A percentile compares a stretch with the other conserved stretches of the same genome.
Evolutionary conservation across 1,140 invertebrate genomes (phyloP).

Genomic region (Chrysomallon squamiferum): DNA sequence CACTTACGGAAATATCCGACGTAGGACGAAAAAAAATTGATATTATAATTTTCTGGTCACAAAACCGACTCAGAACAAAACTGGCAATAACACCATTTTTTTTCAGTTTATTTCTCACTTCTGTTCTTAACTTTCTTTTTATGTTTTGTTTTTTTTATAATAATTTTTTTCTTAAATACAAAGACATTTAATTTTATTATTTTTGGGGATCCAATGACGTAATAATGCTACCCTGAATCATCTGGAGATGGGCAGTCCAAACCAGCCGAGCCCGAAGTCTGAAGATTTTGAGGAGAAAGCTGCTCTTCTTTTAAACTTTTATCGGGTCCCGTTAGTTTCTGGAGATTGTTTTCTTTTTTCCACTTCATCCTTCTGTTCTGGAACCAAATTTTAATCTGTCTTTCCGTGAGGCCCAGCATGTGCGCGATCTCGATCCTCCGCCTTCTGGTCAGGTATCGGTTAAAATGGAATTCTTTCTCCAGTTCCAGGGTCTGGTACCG

Average conservation of each 20-base stretch:
- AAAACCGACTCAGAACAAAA: too few relatives aligned
- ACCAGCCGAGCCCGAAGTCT: not conserved
- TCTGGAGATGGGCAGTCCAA: not conserved
- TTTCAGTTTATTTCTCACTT: too few relatives aligned
- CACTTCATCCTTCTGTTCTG: constrained; percentile 99
- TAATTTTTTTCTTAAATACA: too few relatives aligned
- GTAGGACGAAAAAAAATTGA: too few relatives aligned
- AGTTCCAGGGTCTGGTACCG: constrained; percentile 60
- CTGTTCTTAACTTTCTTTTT: too few relatives aligned
- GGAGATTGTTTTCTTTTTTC: constrained; percentile 77
- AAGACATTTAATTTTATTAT: too few relatives aligned
- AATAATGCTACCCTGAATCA: constrained; percentile 2
- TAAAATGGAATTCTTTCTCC: constrained; percentile 63
- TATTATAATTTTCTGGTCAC: too few relatives aligned
- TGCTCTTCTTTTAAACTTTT: constrained; percentile 26
- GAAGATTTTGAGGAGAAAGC: not conserved
- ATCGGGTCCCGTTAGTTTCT: constrained; percentile 30
- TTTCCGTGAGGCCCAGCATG: constrained; percentile 84
- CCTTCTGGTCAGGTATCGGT: constrained; percentile 71
- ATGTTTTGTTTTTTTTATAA: too few relatives aligned
- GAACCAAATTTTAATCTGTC: constrained; percentile 84
- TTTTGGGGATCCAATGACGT: too few relatives aligned
- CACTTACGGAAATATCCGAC: too few relatives aligned
- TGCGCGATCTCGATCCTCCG: constrained; percentile 89
- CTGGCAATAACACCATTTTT: too few relatives aligned